Evolutionary conservation across 2,888 invertebrate genomes (phyloP).

Genomic region (Cyrtodaria siliqua): DNA sequence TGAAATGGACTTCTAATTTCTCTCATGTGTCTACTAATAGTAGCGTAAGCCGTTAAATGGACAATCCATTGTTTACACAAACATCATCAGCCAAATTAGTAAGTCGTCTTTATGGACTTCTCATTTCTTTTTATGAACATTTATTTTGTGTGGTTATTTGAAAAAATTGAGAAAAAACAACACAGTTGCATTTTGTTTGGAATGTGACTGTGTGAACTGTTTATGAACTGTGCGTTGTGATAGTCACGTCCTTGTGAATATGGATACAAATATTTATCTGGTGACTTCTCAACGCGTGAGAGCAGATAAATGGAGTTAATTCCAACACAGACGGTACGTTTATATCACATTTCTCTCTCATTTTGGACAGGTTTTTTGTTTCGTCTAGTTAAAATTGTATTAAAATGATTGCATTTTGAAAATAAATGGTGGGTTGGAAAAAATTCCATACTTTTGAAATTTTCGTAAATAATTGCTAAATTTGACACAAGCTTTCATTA

Average conservation of each 20-base stretch:
- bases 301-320: slow-evolving; percentile 30
- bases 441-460: too few species aligned
- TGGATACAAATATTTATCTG: slow-evolving; percentile 37
- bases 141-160: slow-evolving; percentile 60
- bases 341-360: slow-evolving; percentile 12
- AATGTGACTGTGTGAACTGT: slow-evolving; percentile 59
- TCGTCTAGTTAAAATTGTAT: background rate
- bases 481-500: too few species aligned
- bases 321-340: slow-evolving; percentile 35
- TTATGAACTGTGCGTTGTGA: slow-evolving; percentile 56
- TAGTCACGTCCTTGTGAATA: slow-evolving; percentile 35
- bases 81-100: background rate
- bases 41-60: slow-evolving; percentile 1
- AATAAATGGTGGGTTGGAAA: too few species aligned
- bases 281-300: slow-evolving; percentile 34
- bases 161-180: slow-evolving; percentile 15
- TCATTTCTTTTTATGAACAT: slow-evolving; percentile 41
- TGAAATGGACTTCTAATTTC: slow-evolving; percentile 6
- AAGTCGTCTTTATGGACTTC: slow-evolving; percentile 31
- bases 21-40: slow-evolving; percentile 5
- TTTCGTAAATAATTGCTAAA: too few species aligned
- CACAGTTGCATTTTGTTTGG: slow-evolving; percentile 50
- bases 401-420: too few species aligned
- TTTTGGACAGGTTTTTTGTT: slow-evolving; percentile 24
- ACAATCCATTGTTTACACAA: background rate